phyloP scores from a whole-genome alignment of 2,113 vertebrate genomes.

The Galbula dea region DNA sequence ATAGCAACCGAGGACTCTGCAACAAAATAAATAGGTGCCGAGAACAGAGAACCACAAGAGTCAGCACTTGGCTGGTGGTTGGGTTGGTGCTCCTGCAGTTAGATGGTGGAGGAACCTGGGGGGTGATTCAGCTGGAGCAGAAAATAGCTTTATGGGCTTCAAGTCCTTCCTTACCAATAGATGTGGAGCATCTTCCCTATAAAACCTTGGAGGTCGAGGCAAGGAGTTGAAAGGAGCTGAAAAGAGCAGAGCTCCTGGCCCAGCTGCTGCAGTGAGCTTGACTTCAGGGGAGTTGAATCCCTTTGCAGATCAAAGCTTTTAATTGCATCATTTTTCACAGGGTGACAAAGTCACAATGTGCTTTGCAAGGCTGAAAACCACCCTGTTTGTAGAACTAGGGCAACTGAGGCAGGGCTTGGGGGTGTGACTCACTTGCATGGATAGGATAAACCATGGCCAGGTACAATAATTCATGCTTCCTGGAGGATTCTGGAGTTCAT shows the following conservation, averaged over 20 bases:
- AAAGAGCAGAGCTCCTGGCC: not conserved
- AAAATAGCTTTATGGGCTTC: not conserved
- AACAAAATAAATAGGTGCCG: not conserved
- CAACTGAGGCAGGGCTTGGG: not conserved
- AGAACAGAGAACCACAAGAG: not conserved
- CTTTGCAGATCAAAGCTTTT: not conserved
- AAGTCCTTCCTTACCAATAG: not conserved
- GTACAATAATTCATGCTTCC: not conserved
- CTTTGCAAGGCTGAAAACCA: not conserved
- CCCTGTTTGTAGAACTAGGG: not conserved
- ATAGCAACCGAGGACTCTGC: not conserved
- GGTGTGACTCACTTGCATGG: accelerated
- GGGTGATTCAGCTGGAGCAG: not conserved
- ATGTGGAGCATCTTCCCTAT: not conserved
- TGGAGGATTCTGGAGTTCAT: not conserved
- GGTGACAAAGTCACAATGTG: accelerated
- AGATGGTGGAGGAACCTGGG: not conserved
- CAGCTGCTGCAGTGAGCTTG: not conserved
- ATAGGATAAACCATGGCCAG: not conserved
- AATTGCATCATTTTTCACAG: not conserved
- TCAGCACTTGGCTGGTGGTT: not conserved
- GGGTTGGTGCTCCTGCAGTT: not conserved
- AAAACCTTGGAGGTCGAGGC: accelerated
- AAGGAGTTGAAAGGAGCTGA: not conserved
- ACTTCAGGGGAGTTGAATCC: not conserved